Conservation (phyloP, 2,888 invertebrate species). For the Cartodere bifasciata region DNA sequence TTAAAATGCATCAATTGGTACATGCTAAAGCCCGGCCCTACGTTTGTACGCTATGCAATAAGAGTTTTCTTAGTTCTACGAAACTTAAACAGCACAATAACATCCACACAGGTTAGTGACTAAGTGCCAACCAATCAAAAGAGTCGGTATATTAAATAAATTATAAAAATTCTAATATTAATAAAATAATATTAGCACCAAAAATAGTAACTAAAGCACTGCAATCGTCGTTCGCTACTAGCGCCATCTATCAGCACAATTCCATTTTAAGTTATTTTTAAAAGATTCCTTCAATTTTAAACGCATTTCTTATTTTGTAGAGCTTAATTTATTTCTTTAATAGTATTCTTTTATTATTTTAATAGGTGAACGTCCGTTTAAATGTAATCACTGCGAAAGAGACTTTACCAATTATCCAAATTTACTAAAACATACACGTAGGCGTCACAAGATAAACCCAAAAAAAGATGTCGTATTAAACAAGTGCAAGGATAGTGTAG, state of each 20-base stretch:
- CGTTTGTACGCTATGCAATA: constrained; percentile 41
- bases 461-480: constrained; percentile 28
- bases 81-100: constrained; percentile 46
- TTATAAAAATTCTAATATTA: too few species aligned
- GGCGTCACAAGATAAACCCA: constrained; percentile 39
- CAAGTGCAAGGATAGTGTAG: constrained; percentile 19
- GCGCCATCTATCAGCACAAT: too few species aligned
- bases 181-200: too few species aligned
- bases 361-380: constrained; percentile 41
- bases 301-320: too few species aligned
- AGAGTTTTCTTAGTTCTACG: constrained; percentile 45
- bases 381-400: constrained; percentile 42
- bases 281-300: too few species aligned
- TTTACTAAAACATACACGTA: constrained; percentile 44
- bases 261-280: too few species aligned
- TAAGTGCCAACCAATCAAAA: too few species aligned
- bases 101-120: constrained; percentile 45
- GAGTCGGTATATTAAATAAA: too few species aligned
- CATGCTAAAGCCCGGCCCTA: constrained; percentile 42
- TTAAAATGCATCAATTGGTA: constrained; percentile 43
- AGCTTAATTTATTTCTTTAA: too few species aligned
- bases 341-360: too few species aligned
- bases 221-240: too few species aligned
- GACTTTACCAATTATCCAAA: constrained; percentile 45
- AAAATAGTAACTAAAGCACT: too few species aligned